Evolutionary conservation across 2,888 invertebrate genomes (phyloP).

Genomic region (Anthophora plumipes): DNA sequence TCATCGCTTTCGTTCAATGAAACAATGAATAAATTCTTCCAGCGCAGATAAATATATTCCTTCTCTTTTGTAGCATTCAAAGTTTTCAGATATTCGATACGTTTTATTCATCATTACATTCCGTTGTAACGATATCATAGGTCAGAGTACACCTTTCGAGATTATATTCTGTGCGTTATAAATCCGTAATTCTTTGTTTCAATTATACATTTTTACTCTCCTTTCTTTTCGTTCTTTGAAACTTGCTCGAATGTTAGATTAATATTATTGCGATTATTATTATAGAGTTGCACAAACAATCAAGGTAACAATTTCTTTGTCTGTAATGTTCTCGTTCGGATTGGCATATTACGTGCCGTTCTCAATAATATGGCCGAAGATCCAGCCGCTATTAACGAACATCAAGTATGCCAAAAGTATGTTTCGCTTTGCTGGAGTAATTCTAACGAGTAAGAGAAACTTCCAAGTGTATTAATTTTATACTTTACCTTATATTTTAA

Average conservation of each 20-base stretch:
- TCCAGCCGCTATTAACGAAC: conserved; percentile 80
- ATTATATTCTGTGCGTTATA: not conserved
- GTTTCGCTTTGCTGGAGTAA: conserved; percentile 77
- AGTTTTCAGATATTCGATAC: not conserved
- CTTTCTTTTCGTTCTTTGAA: not conserved
- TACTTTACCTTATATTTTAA: too few species aligned
- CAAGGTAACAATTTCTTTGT: conserved; percentile 86
- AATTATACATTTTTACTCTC: not conserved
- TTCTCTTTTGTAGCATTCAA: not conserved
- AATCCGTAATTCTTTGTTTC: not conserved
- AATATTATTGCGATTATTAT: not conserved
- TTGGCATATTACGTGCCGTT: conserved; percentile 89
- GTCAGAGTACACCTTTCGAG: not conserved
- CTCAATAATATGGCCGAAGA: conserved; percentile 87
- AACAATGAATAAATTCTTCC: not conserved
- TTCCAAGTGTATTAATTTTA: too few species aligned
- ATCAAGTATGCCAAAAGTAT: conserved; percentile 70
- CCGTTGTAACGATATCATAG: too few species aligned
- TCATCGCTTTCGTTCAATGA: not conserved
- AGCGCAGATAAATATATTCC: not conserved
- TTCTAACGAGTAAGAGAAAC: conserved; percentile 76
- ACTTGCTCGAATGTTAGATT: not conserved
- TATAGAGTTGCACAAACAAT: conserved; percentile 84
- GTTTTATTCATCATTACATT: not conserved
- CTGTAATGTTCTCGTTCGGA: conserved; percentile 88